phyloP scores from a whole-genome alignment of 2,797 vertebrate genomes.

The Eurystomus glaucurus region DNA sequence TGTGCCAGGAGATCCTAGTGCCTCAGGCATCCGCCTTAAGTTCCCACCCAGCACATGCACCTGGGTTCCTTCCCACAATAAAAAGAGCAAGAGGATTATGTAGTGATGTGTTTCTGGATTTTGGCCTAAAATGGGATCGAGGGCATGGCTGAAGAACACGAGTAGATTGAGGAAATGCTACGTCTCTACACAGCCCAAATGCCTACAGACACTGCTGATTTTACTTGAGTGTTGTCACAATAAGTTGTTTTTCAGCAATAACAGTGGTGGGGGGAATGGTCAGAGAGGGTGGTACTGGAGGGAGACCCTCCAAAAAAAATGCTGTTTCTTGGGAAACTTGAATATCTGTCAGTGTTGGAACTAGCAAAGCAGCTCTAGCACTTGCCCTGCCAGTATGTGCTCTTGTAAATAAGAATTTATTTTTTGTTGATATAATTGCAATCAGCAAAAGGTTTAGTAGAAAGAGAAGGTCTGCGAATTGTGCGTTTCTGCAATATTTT shows the following conservation, averaged over 20 bases:
- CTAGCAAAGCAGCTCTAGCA: slow-evolving; percentile 31
- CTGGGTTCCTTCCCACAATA: not conserved
- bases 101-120: slow-evolving; percentile 20
- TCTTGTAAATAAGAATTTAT: not conserved
- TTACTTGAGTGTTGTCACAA: not conserved
- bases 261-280: not conserved
- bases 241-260: not conserved
- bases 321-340: not conserved
- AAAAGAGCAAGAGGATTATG: not conserved
- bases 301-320: not conserved
- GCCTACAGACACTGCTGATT: not conserved
- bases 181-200: not conserved
- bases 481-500: not conserved
- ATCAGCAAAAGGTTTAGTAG: not conserved
- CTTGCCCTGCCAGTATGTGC: slow-evolving; percentile 31
- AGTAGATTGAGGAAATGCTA: not conserved
- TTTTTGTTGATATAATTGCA: not conserved
- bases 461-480: not conserved
- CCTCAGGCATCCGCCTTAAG: not conserved
- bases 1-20: not conserved
- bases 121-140: not conserved
- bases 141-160: not conserved
- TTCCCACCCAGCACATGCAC: not conserved
- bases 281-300: not conserved
- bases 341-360: not conserved